Conservation (phyloP, 2,888 invertebrate species). For the Omphaloscelis lunosa region DNA sequence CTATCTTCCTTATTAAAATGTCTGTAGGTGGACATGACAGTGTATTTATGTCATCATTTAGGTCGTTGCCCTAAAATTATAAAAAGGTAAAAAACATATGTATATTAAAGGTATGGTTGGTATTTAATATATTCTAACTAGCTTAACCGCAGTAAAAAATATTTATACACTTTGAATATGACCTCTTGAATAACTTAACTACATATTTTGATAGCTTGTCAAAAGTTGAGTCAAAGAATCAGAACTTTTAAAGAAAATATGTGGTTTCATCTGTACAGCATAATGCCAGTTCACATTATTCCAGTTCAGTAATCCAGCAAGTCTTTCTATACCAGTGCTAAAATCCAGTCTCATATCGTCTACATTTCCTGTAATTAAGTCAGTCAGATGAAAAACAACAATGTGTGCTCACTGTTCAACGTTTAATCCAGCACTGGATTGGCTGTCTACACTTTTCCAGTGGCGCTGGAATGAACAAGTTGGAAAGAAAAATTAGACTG, state of each 20-base stretch:
- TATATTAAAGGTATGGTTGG: too few species aligned
- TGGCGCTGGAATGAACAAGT: too few species aligned
- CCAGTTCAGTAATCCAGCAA: too few species aligned
- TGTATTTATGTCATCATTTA: slow-evolving; percentile 37
- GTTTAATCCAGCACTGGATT: too few species aligned
- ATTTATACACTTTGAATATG: background rate
- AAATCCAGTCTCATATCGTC: too few species aligned
- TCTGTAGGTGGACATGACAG: slow-evolving; percentile 25
- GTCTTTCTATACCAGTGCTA: too few species aligned
- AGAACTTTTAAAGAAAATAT: background rate
- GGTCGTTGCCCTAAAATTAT: slow-evolving; percentile 23
- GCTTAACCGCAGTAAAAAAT: background rate
- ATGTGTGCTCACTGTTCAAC: too few species aligned
- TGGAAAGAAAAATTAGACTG: too few species aligned
- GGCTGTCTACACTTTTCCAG: too few species aligned
- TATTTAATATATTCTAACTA: background rate
- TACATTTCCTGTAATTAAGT: too few species aligned
- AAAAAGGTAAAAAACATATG: background rate
- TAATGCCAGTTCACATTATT: too few species aligned
- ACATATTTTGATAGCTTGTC: background rate
- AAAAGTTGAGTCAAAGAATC: background rate
- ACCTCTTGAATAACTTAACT: background rate
- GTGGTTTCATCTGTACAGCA: background rate
- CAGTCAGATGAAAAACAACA: too few species aligned
- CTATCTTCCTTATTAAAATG: background rate